Percentiles rank a stretch among this genome's conserved stretches.
Conservation (phyloP, 1,140 invertebrate species). For the Notospermus geniculatus region DNA sequence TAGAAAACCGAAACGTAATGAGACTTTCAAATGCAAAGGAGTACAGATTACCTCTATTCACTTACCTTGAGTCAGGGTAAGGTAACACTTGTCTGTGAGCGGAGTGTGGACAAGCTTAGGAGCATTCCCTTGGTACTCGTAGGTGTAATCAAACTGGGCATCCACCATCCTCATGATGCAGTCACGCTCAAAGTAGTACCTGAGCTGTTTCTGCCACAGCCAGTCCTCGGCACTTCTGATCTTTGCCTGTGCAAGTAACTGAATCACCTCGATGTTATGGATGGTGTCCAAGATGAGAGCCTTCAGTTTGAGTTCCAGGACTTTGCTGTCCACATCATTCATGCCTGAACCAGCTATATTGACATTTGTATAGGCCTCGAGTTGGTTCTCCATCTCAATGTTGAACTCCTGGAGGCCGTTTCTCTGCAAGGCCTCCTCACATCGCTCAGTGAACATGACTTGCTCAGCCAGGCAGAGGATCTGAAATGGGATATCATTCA, state of each 20-base stretch:
- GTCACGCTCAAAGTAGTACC: conserved; percentile 62
- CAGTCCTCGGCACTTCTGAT: conserved; percentile 71
- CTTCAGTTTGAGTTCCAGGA: conserved; percentile 62
- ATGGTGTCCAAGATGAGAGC: conserved; percentile 90
- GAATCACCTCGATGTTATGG: conserved; percentile 81
- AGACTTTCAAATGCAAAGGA: no score
- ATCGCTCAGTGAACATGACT: conserved; percentile 77
- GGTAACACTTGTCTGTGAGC: conserved; percentile 92
- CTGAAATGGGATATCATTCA: conserved; percentile 53
- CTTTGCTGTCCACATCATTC: conserved; percentile 34
- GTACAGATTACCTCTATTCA: no score
- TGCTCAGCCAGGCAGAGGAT: conserved; percentile 69
- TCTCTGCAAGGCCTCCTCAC: conserved; percentile 74
- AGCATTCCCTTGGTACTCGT: conserved; percentile 94
- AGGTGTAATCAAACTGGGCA: conserved; percentile 91
- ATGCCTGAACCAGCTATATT: conserved; percentile 46
- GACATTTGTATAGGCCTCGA: conserved; percentile 66
- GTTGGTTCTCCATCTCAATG: conserved; percentile 59
- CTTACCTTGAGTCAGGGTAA: conserved; percentile 83
- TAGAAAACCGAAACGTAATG: no score
- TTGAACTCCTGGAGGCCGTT: conserved; percentile 64
- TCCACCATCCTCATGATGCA: conserved; percentile 70
- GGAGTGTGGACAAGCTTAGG: conserved; percentile 89
- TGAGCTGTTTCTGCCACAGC: conserved; percentile 94
- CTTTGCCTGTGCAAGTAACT: conserved; percentile 70